These are phyloP conservation scores for Menura novaehollandiae DNA, from an alignment of 2,113 vertebrate species.

Conservation along the genomic window DNA sequence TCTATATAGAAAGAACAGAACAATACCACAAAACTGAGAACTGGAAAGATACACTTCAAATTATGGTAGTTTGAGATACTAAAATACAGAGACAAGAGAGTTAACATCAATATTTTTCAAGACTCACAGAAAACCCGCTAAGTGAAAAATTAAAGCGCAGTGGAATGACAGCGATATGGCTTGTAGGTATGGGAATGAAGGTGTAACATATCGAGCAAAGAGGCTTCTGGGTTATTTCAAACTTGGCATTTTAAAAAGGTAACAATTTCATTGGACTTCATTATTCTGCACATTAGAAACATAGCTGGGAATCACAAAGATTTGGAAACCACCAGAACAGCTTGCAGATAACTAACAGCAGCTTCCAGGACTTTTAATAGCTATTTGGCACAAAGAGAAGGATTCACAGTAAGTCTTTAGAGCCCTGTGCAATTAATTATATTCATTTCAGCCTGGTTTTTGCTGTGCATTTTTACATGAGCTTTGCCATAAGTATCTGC, in stretches of 20 bases:
- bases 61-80: neutral
- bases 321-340: neutral
- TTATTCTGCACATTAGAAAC: neutral
- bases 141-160: neutral
- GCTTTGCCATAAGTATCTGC: neutral
- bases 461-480: neutral
- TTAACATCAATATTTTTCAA: neutral
- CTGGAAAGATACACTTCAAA: neutral
- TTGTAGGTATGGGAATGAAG: neutral
- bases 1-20: neutral
- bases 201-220: neutral
- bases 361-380: neutral
- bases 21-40: neutral
- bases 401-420: neutral
- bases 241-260: neutral
- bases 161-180: neutral
- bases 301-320: neutral
- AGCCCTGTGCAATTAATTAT: neutral
- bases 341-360: neutral
- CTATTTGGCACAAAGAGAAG: neutral
- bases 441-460: neutral
- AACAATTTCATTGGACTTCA: neutral
- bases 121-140: neutral
- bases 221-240: neutral
- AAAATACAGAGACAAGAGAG: neutral